Conservation (phyloP, 2,888 invertebrate genomes). For the Leptinotarsa haldemani region DNA sequence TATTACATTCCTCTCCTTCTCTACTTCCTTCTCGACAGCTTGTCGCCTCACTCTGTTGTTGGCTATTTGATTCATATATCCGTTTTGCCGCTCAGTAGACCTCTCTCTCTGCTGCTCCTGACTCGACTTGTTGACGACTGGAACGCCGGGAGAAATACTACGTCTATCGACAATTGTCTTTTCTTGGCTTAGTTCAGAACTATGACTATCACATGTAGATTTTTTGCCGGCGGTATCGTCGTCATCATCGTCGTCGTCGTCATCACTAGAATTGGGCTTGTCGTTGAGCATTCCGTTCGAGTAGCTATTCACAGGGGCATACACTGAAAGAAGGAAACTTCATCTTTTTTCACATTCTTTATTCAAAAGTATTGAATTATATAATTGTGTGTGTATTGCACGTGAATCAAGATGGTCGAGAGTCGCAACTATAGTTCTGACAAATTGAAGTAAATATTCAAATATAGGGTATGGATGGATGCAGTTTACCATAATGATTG, state of each 20-base stretch:
- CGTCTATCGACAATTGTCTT: slow-evolving; percentile 51
- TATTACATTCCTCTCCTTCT: slow-evolving; percentile 22
- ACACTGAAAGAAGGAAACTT: slow-evolving; percentile 16
- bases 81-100: slow-evolving; percentile 45
- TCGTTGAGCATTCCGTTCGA: slow-evolving; percentile 57
- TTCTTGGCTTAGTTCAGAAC: slow-evolving; percentile 59
- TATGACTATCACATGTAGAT: slow-evolving; percentile 55
- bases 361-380: too few relatives aligned
- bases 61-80: slow-evolving; percentile 42
- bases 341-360: too few relatives aligned
- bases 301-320: slow-evolving; percentile 46
- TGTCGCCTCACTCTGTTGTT: slow-evolving; percentile 34
- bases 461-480: too few relatives aligned
- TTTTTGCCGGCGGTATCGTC: slow-evolving; percentile 4
- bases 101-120: slow-evolving; percentile 39
- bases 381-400: too few relatives aligned
- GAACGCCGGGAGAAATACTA: slow-evolving; percentile 38
- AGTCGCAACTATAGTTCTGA: too few relatives aligned
- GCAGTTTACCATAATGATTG: too few relatives aligned
- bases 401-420: too few relatives aligned
- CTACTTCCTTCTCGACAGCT: slow-evolving; percentile 1
- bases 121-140: slow-evolving; percentile 16
- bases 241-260: slow-evolving; percentile 49
- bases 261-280: slow-evolving; percentile 58
- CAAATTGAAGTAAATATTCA: too few relatives aligned